phyloP scores from a whole-genome alignment of 2,113 vertebrate species.

The Gasterosteus nipponicus region DNA sequence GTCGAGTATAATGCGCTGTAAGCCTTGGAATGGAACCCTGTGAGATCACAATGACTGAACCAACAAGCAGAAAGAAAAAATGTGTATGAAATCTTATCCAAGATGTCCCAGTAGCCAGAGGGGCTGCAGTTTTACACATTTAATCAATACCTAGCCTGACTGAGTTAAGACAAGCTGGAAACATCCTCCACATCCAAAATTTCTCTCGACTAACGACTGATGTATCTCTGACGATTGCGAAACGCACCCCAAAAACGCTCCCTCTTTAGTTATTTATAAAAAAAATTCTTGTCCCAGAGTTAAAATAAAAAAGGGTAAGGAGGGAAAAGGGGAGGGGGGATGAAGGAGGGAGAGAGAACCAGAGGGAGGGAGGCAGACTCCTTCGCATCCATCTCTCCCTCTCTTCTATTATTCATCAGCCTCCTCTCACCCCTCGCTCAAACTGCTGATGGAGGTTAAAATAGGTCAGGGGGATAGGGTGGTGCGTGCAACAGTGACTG shows the following conservation, averaged over 20 bases:
- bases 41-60: not conserved
- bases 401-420: conserved; percentile 76
- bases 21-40: not conserved
- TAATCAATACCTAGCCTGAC: too few species aligned
- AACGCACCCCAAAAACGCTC: conserved; percentile 12
- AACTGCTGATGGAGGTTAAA: conserved; percentile 73
- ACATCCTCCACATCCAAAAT: conserved; percentile 1
- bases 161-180: not conserved
- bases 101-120: not conserved
- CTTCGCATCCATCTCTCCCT: conserved; percentile 71
- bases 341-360: conserved; percentile 12
- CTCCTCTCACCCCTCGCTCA: conserved; percentile 64
- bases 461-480: conserved; percentile 70
- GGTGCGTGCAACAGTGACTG: conserved; percentile 54
- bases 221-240: conserved; percentile 49
- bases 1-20: not conserved
- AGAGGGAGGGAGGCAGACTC: conserved; percentile 54
- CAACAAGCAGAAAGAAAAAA: too few species aligned
- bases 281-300: conserved; percentile 56
- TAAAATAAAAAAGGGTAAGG: conserved; percentile 41
- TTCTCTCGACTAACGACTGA: conserved; percentile 26
- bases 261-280: conserved; percentile 68
- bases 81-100: too few species aligned
- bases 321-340: not conserved
- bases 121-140: not conserved